Percentiles rank a stretch among this genome's conserved stretches.
These are phyloP conservation scores for Drosophila nr. fundita DNA, from an alignment of 2,888 invertebrate species.

Conservation along the genomic window DNA sequence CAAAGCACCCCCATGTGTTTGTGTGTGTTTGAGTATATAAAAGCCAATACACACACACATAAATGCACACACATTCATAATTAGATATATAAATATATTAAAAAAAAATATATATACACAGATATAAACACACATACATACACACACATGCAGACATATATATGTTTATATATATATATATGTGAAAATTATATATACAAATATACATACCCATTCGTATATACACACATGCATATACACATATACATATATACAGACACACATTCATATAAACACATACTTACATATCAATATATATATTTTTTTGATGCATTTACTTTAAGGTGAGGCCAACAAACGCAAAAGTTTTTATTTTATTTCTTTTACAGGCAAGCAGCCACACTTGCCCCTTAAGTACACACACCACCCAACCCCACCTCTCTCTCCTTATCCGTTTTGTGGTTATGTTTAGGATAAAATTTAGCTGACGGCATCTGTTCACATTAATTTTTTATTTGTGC, in stretches of 20 bases:
- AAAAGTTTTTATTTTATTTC: constrained; percentile 44
- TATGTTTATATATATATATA: constrained; percentile 8
- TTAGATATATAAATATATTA: constrained; percentile 17
- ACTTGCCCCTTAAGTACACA: constrained; percentile 1
- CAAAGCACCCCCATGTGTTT: constrained; percentile 8
- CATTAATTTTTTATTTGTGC: constrained; percentile 43
- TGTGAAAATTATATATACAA: not conserved
- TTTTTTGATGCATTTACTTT: constrained; percentile 53
- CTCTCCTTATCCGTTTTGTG: constrained; percentile 45
- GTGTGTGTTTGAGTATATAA: not conserved
- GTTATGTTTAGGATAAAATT: constrained; percentile 69
- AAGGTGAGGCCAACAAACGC: constrained; percentile 63
- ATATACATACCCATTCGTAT: constrained; percentile 1
- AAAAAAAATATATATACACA: constrained; percentile 10
- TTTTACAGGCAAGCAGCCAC: constrained; percentile 32
- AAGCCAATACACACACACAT: not conserved
- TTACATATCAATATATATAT: constrained; percentile 8
- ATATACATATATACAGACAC: constrained; percentile 1
- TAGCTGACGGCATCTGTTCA: constrained; percentile 46
- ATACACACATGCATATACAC: not conserved
- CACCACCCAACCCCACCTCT: not conserved
- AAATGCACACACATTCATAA: not conserved
- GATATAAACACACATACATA: not conserved
- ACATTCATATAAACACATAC: not conserved
- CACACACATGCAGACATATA: not conserved